Evolutionary conservation across 2,888 invertebrate genomes (phyloP), one percentile per base, ranked within the genome.

Genomic region (Synergus japonicus): DNA sequence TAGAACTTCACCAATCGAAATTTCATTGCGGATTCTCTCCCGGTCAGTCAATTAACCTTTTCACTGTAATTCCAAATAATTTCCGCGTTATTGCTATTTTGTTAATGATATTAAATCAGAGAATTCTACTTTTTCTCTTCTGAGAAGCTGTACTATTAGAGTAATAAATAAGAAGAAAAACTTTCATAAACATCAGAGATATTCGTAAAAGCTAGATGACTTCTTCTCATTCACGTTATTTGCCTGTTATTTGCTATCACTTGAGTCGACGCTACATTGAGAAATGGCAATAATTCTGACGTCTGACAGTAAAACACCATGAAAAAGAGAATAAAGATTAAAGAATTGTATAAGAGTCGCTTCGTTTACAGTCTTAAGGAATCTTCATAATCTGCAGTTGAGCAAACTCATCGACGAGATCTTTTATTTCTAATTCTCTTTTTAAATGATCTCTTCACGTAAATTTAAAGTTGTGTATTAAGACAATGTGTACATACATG

Each of bases 261-360:
- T 60, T 60, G 69, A 58, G 15, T 18, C 49, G 22, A 58, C 3
- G 37, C 7, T 2, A 29, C 67, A 67, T 78, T 66, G 67, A 78
- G 43, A 67, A 37, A 58, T 44, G 8, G 58, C 69, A 13, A 44
- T 64, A 46, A 12, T 46, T 46, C 4, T 13, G 46, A 46, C 13
- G 46, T 46, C 46, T 46, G 46, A 46, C 46, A 12, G 29, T 65
- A 22, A 22, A 18, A 65, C 7, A 37, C 5, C 4, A 5, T 37
- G 37, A 37, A 37, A 37, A 37, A 4, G 37, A 37, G 37, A 37
- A 37, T 37, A 37, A 37, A 29, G 29, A 29, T 29, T 37, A 5
- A 37, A 37, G 4, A 4, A 4, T 37, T 37, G 37, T 37, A 4
- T 37, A 37, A 37, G 37, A 37, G 37, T 37, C 37, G 37, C 37